These are phyloP conservation scores for Spodoptera litura DNA, from an alignment of 1,140 invertebrate species.

Conservation along the genomic window DNA sequence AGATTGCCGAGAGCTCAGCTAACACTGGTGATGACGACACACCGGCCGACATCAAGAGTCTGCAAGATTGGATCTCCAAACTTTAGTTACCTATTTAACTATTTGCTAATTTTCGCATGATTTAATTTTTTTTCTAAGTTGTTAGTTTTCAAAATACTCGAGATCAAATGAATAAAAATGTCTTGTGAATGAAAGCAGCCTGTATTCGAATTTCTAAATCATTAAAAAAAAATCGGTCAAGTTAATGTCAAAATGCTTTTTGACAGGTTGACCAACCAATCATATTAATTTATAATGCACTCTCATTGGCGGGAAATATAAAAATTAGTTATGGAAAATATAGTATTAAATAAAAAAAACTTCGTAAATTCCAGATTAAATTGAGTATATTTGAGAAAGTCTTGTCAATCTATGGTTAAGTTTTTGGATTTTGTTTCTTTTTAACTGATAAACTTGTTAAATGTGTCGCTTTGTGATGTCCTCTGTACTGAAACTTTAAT, in stretches of 20 bases:
- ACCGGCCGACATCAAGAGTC: slow-evolving; percentile 86
- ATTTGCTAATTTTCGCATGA: not conserved
- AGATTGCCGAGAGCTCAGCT: slow-evolving; percentile 91
- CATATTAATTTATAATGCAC: too few species aligned
- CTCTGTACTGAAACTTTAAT: not conserved
- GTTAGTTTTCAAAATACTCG: not conserved
- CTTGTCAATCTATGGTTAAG: not conserved
- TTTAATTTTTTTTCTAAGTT: not conserved
- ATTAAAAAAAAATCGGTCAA: too few species aligned
- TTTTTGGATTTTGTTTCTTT: not conserved
- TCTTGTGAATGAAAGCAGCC: too few species aligned
- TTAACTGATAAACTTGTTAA: not conserved
- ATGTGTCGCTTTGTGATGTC: slow-evolving; percentile 15
- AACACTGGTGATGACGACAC: slow-evolving; percentile 87
- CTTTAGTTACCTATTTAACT: slow-evolving; percentile 63
- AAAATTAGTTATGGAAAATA: too few species aligned
- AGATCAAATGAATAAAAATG: not conserved
- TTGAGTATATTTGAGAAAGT: too few species aligned
- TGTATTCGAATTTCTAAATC: too few species aligned
- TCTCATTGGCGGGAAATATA: too few species aligned
- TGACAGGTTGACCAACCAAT: too few species aligned
- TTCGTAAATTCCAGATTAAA: too few species aligned
- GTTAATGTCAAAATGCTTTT: too few species aligned
- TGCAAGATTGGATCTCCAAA: slow-evolving; percentile 89
- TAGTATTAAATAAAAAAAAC: too few species aligned